Conservation (phyloP, 2,113 vertebrate genomes). For the Geococcyx californianus region DNA sequence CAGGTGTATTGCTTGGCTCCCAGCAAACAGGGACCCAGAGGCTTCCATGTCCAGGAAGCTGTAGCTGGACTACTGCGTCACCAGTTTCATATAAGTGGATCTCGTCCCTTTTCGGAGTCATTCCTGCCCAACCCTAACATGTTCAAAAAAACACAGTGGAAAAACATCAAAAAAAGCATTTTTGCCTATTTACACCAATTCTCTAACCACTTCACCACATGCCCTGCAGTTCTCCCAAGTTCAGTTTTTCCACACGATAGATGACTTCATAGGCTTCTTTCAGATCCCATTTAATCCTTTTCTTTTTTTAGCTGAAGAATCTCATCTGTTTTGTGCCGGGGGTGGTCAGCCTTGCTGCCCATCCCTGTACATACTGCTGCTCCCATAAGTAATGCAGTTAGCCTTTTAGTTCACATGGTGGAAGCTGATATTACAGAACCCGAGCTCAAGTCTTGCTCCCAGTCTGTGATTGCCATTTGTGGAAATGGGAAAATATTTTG, state of each 20-base stretch:
- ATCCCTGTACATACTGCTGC: accelerated
- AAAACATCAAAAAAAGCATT: not conserved
- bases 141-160: not conserved
- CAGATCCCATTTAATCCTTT: not conserved
- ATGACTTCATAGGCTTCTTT: not conserved
- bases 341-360: not conserved
- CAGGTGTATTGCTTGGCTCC: accelerated
- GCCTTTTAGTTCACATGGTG: not conserved
- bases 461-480: not conserved
- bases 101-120: not conserved
- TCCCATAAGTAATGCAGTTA: not conserved
- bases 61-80: not conserved
- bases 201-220: not conserved
- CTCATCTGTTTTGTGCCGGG: not conserved
- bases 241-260: not conserved
- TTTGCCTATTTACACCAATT: not conserved
- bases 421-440: not conserved
- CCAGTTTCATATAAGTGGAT: not conserved
- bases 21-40: not conserved
- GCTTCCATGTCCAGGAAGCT: not conserved
- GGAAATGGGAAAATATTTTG: not conserved
- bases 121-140: accelerated
- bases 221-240: not conserved
- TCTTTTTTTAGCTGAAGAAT: not conserved
- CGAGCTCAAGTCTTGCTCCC: not conserved